A percentile compares a stretch with the other conserved stretches of the same genome.
These are phyloP conservation scores for Pachypeltis micranthus DNA, from an alignment of 1,140 invertebrate species.

Conservation along the genomic window DNA sequence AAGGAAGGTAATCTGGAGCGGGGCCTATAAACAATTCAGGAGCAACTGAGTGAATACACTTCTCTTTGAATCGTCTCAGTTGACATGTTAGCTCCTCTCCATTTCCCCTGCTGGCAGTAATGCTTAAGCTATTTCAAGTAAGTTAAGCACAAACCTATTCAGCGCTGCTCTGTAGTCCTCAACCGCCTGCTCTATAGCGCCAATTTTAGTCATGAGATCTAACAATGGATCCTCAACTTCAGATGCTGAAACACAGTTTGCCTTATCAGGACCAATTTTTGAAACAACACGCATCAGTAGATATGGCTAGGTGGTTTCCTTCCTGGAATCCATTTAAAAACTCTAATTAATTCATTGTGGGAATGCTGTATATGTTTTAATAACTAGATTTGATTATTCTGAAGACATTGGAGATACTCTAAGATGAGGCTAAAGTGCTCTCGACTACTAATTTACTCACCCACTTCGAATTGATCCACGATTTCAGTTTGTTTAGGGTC, in stretches of 20 bases:
- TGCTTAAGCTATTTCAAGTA: too few relatives aligned
- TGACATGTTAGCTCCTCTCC: too few relatives aligned
- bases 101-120: too few relatives aligned
- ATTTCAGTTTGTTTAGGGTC: neutral
- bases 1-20: too few relatives aligned
- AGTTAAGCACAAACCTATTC: too few relatives aligned
- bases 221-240: neutral
- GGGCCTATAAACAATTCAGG: too few relatives aligned
- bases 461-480: neutral
- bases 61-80: too few relatives aligned
- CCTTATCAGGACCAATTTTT: neutral
- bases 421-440: too few relatives aligned
- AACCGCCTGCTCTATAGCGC: neutral
- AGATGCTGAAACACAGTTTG: neutral
- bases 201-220: neutral
- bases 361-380: neutral
- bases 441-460: too few relatives aligned
- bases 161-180: too few relatives aligned
- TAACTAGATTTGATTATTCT: neutral
- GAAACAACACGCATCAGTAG: neutral
- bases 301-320: neutral
- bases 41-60: too few relatives aligned
- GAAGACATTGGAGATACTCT: neutral
- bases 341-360: too few relatives aligned
- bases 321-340: neutral